A percentile compares a stretch with the other conserved stretches of the same genome.
These are phyloP conservation scores for Rhinoptilus africanus DNA, from an alignment of 2,113 vertebrate species.

Conservation along the genomic window DNA sequence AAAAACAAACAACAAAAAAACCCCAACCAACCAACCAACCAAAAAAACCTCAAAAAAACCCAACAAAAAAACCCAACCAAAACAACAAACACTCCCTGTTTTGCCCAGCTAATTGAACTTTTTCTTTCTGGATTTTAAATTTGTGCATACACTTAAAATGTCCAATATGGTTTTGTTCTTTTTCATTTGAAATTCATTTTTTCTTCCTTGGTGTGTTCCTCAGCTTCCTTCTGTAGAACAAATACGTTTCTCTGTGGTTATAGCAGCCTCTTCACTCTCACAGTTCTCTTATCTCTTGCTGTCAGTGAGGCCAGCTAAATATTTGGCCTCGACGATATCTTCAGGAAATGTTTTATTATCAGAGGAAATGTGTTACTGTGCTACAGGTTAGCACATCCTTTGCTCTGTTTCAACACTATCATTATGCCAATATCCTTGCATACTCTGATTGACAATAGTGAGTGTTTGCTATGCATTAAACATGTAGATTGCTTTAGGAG, in stretches of 20 bases:
- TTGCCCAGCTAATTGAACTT: not conserved
- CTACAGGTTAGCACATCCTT: not conserved
- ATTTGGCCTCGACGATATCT: not conserved
- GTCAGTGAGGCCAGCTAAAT: not conserved
- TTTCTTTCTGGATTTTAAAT: not conserved
- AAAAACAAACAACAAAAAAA: rapidly evolving
- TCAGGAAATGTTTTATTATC: not conserved
- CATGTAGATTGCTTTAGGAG: not conserved
- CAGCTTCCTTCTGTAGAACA: not conserved
- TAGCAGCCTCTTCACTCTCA: not conserved
- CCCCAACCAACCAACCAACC: not conserved
- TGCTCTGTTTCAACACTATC: not conserved
- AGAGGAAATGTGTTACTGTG: not conserved
- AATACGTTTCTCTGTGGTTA: not conserved
- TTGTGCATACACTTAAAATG: not conserved
- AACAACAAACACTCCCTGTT: not conserved
- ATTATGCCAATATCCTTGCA: not conserved
- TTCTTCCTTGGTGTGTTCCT: not conserved
- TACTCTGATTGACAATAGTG: not conserved
- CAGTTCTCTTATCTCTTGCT: not conserved
- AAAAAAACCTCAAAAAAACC: too few species aligned
- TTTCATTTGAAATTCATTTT: not conserved
- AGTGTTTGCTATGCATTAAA: not conserved
- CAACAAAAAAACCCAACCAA: not conserved
- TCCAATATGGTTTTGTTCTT: not conserved